Percentiles rank a stretch among this genome's conserved stretches.
Evolutionary conservation across 1,140 invertebrate species (phyloP).

Genomic region (Trachymyrmex cornetzi): DNA sequence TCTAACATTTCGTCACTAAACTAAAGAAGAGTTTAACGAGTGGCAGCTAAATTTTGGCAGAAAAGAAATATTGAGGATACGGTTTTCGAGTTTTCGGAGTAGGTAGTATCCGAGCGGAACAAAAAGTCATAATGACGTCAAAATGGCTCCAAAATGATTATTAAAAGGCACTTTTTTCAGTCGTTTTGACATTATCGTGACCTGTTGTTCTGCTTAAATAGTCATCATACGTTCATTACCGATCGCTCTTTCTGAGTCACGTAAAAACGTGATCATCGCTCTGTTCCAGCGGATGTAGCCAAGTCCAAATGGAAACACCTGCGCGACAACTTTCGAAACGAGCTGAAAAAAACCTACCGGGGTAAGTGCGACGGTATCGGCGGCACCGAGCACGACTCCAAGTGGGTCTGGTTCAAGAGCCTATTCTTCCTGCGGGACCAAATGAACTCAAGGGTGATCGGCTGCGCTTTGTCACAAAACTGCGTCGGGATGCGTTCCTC

Average conservation of each 20-base stretch:
- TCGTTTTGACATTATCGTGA: no score
- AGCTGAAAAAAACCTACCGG: conserved; percentile 79
- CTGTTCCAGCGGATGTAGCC: conserved; percentile 78
- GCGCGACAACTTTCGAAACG: conserved; percentile 80
- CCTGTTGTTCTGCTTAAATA: no score
- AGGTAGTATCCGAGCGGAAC: background rate
- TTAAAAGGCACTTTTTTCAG: no score
- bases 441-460: conserved; percentile 80
- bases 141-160: no score
- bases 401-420: conserved; percentile 81
- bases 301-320: conserved; percentile 82
- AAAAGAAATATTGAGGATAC: background rate
- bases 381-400: conserved; percentile 77
- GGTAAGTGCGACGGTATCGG: conserved; percentile 76
- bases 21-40: no score
- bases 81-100: background rate
- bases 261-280: conserved; percentile 1
- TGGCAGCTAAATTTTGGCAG: background rate
- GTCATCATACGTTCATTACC: no score
- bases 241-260: background rate
- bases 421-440: conserved; percentile 79
- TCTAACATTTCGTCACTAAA: background rate
- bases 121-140: background rate
- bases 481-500: conserved; percentile 71
- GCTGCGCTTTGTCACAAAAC: conserved; percentile 74